Conservation (phyloP, 1,140 invertebrate species). For the Lineus longissimus region DNA sequence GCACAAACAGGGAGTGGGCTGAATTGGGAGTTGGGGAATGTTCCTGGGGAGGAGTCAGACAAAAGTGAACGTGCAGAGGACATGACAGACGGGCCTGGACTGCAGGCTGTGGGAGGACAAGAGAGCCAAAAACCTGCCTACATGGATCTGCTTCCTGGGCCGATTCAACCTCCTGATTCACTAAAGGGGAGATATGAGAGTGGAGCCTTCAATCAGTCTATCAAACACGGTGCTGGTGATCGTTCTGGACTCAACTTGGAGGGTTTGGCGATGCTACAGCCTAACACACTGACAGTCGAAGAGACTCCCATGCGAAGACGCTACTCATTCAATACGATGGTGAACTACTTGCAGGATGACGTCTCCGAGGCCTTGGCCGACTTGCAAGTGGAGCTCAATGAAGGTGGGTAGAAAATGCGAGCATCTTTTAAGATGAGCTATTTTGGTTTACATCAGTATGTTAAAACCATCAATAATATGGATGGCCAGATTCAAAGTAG, state of each 20-base stretch:
- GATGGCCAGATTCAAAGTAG: no score
- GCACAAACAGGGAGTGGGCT: background rate
- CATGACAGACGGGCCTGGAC: background rate
- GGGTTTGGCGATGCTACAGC: slow-evolving; percentile 4
- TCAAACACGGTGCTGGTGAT: no score
- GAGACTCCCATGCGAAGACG: no score
- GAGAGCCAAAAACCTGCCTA: no score
- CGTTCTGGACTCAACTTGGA: slow-evolving; percentile 22
- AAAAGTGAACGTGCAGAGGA: background rate
- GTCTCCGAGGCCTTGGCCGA: slow-evolving; percentile 25
- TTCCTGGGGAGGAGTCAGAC: background rate
- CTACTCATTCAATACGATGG: slow-evolving; percentile 14
- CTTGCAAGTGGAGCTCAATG: slow-evolving; percentile 34
- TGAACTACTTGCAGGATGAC: slow-evolving; percentile 26
- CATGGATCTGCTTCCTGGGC: no score
- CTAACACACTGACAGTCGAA: no score
- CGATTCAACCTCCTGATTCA: no score
- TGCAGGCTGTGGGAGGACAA: no score
- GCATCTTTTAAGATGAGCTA: background rate
- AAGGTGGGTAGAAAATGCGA: slow-evolving; percentile 17
- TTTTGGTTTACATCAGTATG: background rate
- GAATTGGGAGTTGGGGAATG: background rate
- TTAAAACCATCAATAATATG: no score
- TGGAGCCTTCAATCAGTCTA: no score
- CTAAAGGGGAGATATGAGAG: no score